These are phyloP conservation scores for Cephalopholis sonnerati DNA, from an alignment of 2,113 vertebrate species.

Conservation along the genomic window DNA sequence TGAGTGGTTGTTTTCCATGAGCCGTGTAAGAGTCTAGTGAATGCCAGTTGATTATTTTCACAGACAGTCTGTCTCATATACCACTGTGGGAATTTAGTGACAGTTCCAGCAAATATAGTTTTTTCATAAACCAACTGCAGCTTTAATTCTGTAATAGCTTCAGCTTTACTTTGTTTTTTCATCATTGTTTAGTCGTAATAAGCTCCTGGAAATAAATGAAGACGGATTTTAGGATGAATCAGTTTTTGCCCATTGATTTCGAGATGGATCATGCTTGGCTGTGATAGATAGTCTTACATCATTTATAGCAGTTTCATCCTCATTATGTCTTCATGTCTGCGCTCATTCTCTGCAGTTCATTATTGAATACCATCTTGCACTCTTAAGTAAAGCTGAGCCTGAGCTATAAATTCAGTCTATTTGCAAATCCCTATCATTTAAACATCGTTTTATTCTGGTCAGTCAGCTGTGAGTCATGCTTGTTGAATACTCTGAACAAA, in stretches of 20 bases:
- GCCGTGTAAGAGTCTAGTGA: too few relatives aligned
- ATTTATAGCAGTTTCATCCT: not conserved
- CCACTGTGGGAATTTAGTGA: too few relatives aligned
- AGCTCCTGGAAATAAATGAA: not conserved
- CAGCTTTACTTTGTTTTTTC: too few relatives aligned
- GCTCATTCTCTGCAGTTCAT: not conserved
- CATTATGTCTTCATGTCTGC: not conserved
- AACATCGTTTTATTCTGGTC: not conserved
- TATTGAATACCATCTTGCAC: not conserved
- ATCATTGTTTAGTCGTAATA: too few relatives aligned
- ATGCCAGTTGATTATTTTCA: too few relatives aligned
- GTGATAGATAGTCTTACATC: not conserved
- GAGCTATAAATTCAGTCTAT: not conserved
- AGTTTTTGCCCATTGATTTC: not conserved
- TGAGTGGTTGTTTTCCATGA: too few relatives aligned
- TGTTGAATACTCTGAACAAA: conserved; percentile 10
- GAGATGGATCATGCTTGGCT: not conserved
- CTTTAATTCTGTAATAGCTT: too few relatives aligned
- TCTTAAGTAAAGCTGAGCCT: not conserved
- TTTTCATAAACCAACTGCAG: too few relatives aligned
- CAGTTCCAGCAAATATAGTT: too few relatives aligned
- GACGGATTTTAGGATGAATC: not conserved
- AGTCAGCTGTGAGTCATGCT: not conserved
- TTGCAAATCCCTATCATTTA: too few relatives aligned
- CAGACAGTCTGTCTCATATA: too few relatives aligned